Evolutionary conservation across 2,797 vertebrate genomes (phyloP).

Genomic region (Myotis findleyi): DNA sequence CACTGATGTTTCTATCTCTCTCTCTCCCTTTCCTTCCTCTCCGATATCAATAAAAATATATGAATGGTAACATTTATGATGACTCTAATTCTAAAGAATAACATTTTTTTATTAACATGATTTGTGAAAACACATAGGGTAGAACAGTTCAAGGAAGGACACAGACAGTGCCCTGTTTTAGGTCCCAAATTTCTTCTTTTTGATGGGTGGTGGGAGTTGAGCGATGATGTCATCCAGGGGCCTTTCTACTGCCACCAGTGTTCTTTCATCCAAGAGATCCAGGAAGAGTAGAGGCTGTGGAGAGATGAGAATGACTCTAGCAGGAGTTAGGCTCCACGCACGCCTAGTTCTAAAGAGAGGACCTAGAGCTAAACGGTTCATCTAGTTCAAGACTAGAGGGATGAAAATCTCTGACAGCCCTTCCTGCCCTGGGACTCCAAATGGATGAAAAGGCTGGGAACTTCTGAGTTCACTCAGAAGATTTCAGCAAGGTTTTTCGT

Average conservation of each 20-base stretch:
- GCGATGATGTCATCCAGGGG: conserved; percentile 92
- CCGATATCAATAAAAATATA: too few relatives aligned
- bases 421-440: neutral
- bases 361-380: neutral
- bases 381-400: neutral
- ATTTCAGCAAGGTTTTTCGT: neutral
- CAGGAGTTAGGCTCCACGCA: neutral
- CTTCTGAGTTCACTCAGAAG: neutral
- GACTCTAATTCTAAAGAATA: conserved; percentile 59
- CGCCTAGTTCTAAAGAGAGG: neutral
- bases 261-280: conserved; percentile 92
- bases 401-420: neutral
- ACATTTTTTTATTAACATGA: conserved; percentile 79
- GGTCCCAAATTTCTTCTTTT: conserved; percentile 97
- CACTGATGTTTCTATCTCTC: too few relatives aligned
- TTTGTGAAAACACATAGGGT: conserved; percentile 51
- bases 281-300: conserved; percentile 92
- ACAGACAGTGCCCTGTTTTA: conserved; percentile 80
- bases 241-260: conserved; percentile 94
- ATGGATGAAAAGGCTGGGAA: neutral
- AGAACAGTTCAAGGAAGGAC: conserved; percentile 44
- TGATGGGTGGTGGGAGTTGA: conserved; percentile 93
- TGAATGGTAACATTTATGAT: conserved; percentile 42
- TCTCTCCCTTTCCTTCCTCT: too few relatives aligned
- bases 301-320: neutral